Conservation (phyloP, 2,797 vertebrate species). For the Stomatorhinus walkeri region DNA sequence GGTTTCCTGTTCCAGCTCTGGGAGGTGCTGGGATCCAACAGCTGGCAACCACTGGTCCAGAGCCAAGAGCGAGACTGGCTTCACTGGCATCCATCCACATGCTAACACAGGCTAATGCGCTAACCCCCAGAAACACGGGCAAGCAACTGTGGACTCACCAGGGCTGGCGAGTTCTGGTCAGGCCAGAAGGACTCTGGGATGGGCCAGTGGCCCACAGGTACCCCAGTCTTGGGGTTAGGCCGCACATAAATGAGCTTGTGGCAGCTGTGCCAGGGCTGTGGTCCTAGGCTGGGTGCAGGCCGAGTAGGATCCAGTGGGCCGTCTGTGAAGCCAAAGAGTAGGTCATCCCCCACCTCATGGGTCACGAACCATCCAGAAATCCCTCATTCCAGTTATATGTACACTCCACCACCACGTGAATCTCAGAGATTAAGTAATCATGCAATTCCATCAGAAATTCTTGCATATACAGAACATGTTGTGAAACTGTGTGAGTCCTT, state of each 20-base stretch:
- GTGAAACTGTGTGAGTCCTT: not conserved
- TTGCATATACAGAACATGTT: not conserved
- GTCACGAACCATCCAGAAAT: not conserved
- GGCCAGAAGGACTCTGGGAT: conserved; percentile 98
- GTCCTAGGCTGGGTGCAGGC: conserved; percentile 68
- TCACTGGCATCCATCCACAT: conserved; percentile 10
- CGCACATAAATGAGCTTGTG: conserved; percentile 97
- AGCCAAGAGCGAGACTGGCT: not conserved
- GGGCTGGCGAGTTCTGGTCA: conserved; percentile 90
- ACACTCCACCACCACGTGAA: not conserved
- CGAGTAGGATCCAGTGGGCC: conserved; percentile 70
- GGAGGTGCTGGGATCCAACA: not conserved
- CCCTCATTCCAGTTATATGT: not conserved
- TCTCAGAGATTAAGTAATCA: not conserved
- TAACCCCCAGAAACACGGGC: not conserved
- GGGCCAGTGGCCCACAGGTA: conserved; percentile 96
- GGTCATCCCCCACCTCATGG: not conserved
- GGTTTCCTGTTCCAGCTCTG: not conserved
- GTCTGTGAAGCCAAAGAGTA: conserved; percentile 57
- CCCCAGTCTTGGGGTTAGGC: conserved; percentile 91
- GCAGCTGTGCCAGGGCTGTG: conserved; percentile 90
- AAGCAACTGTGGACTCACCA: conserved; percentile 66
- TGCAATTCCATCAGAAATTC: not conserved
- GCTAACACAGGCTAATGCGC: conserved; percentile 26
- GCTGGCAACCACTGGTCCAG: not conserved